phyloP scores from a whole-genome alignment of 35 echinoderm and acorn worm genomes.

The Nesometra sesokonis region DNA sequence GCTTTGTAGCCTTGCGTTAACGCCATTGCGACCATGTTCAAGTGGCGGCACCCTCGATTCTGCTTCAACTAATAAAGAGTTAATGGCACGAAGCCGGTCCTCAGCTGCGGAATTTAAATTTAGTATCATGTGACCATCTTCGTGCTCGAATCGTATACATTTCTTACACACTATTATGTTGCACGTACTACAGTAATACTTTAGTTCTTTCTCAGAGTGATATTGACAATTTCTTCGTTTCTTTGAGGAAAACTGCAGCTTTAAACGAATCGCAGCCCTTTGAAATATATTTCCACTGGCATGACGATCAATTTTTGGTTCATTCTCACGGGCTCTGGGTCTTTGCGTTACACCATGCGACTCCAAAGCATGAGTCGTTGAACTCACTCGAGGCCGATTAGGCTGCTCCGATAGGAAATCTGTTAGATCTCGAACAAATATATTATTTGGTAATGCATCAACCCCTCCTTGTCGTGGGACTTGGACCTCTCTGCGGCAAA shows the following conservation, averaged over 20 bases:
- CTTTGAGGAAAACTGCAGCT: conserved; percentile 3
- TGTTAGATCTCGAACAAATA: conserved; percentile 3
- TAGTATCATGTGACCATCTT: not conserved
- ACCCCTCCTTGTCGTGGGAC: conserved; percentile 8
- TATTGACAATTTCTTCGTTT: not conserved
- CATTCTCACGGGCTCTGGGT: not conserved
- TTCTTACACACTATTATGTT: conserved; percentile 4
- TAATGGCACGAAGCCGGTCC: not conserved
- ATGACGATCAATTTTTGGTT: conserved; percentile 3
- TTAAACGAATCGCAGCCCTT: not conserved
- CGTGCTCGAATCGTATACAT: not conserved
- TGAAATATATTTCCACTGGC: conserved; percentile 6
- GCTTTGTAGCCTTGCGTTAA: not conserved
- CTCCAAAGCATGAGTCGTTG: not conserved
- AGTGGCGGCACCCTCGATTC: not conserved
- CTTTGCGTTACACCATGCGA: not conserved
- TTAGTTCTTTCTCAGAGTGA: conserved; percentile 11
- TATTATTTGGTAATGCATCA: conserved; percentile 10
- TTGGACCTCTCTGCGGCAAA: conserved; percentile 6
- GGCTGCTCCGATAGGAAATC: conserved; percentile 3
- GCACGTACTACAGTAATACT: conserved; percentile 8
- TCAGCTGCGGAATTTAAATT: not conserved
- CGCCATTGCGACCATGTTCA: not conserved
- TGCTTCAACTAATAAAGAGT: not conserved
- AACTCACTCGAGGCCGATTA: not conserved